Percentiles rank a stretch among this genome's conserved stretches.
Evolutionary conservation across 35 echinoderm and acorn worm species (phyloP).

Genomic region (Patiria miniata): DNA sequence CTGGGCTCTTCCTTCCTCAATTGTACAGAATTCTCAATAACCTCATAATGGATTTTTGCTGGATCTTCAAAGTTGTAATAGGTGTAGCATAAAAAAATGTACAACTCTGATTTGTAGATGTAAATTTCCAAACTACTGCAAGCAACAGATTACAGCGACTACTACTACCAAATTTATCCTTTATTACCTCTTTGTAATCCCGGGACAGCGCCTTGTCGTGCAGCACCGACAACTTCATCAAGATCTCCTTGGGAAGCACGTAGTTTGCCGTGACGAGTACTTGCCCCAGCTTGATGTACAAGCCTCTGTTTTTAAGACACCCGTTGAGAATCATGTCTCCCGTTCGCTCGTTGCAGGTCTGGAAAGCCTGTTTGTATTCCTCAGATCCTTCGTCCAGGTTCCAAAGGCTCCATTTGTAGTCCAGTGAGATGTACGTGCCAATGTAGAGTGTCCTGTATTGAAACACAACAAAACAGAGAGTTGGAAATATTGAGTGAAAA

Average conservation of each 20-base stretch:
- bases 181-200: slow-evolving; percentile 91
- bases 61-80: too few relatives aligned
- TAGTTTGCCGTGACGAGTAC: slow-evolving; percentile 85
- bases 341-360: slow-evolving; percentile 39
- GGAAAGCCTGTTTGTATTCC: slow-evolving; percentile 42
- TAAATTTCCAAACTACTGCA: too few relatives aligned
- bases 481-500: neutral
- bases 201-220: slow-evolving; percentile 88
- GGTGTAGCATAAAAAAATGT: too few relatives aligned
- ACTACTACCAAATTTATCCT: too few relatives aligned
- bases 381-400: slow-evolving; percentile 36
- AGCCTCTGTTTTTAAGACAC: slow-evolving; percentile 86
- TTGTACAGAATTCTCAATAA: too few relatives aligned
- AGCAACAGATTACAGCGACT: too few relatives aligned
- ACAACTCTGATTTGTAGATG: too few relatives aligned
- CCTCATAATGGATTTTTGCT: too few relatives aligned
- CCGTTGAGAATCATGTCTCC: slow-evolving; percentile 49
- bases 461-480: neutral
- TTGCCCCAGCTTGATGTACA: slow-evolving; percentile 97
- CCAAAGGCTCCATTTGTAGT: slow-evolving; percentile 69
- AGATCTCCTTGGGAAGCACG: slow-evolving; percentile 80
- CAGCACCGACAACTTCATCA: slow-evolving; percentile 66
- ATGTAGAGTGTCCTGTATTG: slow-evolving; percentile 53
- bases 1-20: too few relatives aligned
- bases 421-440: slow-evolving; percentile 21